Percentiles rank a stretch among this genome's conserved stretches.
phyloP scores from a whole-genome alignment of 35 echinoderm and acorn worm genomes.

The Heliocidaris erythrogramma region DNA sequence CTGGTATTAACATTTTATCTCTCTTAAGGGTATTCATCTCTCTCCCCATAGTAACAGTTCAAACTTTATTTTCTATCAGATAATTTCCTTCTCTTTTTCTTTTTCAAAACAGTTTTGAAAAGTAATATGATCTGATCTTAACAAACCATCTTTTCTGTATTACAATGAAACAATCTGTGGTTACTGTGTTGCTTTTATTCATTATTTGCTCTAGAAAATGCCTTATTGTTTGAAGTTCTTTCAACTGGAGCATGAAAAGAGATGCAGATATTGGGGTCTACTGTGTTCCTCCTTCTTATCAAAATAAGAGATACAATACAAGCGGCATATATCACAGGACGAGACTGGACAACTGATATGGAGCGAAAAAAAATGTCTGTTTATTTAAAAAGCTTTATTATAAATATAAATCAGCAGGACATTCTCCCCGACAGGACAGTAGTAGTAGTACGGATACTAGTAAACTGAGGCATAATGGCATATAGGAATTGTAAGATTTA shows the following conservation, averaged over 20 bases:
- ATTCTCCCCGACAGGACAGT: background rate
- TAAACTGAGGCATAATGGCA: background rate
- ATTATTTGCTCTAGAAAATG: background rate
- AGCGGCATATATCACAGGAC: background rate
- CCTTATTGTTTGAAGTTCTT: background rate
- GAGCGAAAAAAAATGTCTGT: background rate
- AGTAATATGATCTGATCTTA: background rate
- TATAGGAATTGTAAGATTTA: background rate
- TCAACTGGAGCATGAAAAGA: background rate
- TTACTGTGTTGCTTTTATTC: conserved; percentile 9
- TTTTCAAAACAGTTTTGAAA: background rate
- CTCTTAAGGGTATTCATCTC: background rate
- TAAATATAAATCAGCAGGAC: background rate
- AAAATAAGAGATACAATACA: background rate
- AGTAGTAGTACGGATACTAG: background rate
- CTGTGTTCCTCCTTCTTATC: background rate
- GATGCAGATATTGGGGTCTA: background rate
- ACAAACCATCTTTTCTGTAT: background rate
- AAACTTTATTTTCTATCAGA: background rate
- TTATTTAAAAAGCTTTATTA: conserved; percentile 7
- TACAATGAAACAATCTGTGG: background rate
- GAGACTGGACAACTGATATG: background rate
- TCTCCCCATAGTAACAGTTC: background rate
- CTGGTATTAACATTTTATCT: background rate
- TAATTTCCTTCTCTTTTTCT: background rate